These are phyloP conservation scores for Drosophila cognata DNA, from an alignment of 2,888 invertebrate genomes.

Conservation along the genomic window DNA sequence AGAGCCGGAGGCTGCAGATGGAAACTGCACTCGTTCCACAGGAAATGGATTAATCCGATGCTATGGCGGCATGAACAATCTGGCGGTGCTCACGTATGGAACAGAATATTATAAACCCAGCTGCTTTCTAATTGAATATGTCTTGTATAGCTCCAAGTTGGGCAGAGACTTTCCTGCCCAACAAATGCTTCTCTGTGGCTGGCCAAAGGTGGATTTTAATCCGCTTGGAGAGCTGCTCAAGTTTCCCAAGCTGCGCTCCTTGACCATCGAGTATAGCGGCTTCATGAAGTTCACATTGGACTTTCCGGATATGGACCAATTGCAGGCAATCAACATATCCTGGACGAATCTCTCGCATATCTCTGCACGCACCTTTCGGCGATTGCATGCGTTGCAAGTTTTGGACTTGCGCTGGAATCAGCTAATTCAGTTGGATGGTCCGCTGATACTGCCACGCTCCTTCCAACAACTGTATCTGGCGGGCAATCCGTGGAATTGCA, in stretches of 20 bases:
- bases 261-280: slow-evolving; percentile 83
- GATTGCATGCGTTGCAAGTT: slow-evolving; percentile 74
- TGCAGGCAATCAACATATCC: slow-evolving; percentile 84
- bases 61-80: slow-evolving; percentile 82
- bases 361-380: slow-evolving; percentile 80
- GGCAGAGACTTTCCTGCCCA: slow-evolving; percentile 35
- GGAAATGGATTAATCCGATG: slow-evolving; percentile 76
- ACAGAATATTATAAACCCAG: neutral
- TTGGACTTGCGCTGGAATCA: slow-evolving; percentile 84
- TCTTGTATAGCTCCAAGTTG: slow-evolving; percentile 46
- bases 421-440: slow-evolving; percentile 82
- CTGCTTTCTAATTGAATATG: neutral
- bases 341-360: slow-evolving; percentile 83
- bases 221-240: slow-evolving; percentile 73
- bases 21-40: slow-evolving; percentile 77
- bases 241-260: slow-evolving; percentile 78
- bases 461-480: slow-evolving; percentile 81
- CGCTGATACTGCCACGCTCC: slow-evolving; percentile 73
- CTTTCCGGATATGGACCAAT: slow-evolving; percentile 82
- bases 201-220: slow-evolving; percentile 81
- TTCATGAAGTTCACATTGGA: slow-evolving; percentile 78
- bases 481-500: slow-evolving; percentile 85
- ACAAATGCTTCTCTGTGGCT: slow-evolving; percentile 82
- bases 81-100: slow-evolving; percentile 68
- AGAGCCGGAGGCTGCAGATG: slow-evolving; percentile 75